Conservation (phyloP, 2,888 invertebrate species). For the Platycheirus albimanus region DNA sequence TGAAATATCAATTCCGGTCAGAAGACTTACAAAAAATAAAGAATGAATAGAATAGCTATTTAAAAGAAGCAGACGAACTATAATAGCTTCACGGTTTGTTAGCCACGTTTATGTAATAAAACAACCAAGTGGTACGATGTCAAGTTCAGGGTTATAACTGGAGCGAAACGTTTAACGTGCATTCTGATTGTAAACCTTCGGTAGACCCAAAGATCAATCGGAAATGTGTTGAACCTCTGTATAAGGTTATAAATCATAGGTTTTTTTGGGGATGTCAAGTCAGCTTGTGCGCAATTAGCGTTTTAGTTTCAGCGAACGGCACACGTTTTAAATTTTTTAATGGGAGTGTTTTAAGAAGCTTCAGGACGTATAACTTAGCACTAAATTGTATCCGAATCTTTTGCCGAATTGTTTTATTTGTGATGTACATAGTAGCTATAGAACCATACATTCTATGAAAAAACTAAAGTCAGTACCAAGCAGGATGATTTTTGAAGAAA, state of each 20-base stretch:
- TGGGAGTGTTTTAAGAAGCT: no score
- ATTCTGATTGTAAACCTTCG: constrained; percentile 33
- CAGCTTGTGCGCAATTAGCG: constrained; percentile 35
- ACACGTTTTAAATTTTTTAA: no score
- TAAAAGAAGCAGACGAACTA: constrained; percentile 16
- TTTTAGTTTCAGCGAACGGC: no score
- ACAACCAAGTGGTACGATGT: constrained; percentile 41
- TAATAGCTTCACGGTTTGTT: constrained; percentile 58
- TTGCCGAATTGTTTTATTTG: no score
- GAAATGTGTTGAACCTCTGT: not conserved
- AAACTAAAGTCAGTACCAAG: no score
- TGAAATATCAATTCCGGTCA: constrained; percentile 30
- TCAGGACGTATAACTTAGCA: no score
- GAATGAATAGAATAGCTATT: constrained; percentile 12
- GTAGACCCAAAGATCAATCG: not conserved
- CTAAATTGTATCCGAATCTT: no score
- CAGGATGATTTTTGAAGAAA: no score
- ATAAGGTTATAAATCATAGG: constrained; percentile 60
- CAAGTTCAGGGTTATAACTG: constrained; percentile 72
- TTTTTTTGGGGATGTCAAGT: constrained; percentile 23
- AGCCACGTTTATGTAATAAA: constrained; percentile 68
- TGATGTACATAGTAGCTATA: no score
- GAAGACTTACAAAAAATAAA: constrained; percentile 38
- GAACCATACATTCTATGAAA: no score
- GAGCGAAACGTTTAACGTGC: constrained; percentile 59